Conservation (phyloP, 2,113 vertebrate genomes). For the Sphyrna mokarran region DNA sequence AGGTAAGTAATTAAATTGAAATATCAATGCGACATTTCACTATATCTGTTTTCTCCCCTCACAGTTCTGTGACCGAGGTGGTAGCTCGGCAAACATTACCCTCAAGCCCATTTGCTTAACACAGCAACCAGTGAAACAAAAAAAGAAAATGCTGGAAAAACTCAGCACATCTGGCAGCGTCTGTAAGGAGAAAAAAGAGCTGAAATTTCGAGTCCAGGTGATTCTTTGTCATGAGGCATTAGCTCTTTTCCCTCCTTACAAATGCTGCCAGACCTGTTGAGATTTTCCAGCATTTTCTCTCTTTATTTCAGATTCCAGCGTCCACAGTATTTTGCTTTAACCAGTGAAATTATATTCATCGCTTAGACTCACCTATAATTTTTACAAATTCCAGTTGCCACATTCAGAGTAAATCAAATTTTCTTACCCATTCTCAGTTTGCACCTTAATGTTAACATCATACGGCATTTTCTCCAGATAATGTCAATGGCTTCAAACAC, state of each 20-base stretch:
- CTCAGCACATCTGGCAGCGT: too few relatives aligned
- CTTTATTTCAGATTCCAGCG: too few relatives aligned
- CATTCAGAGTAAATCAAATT: background rate
- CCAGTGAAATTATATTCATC: background rate
- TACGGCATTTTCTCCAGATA: background rate
- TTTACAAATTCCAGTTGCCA: background rate
- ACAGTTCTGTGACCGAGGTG: background rate
- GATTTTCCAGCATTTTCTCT: too few relatives aligned
- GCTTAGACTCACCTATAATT: background rate
- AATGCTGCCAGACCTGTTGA: too few relatives aligned
- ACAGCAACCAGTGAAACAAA: background rate
- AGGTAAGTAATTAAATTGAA: background rate
- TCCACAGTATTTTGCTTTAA: background rate
- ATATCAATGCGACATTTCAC: background rate
- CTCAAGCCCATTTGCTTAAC: background rate
- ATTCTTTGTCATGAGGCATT: too few relatives aligned
- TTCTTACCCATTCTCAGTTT: background rate
- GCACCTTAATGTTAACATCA: background rate
- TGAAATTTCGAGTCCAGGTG: too few relatives aligned
- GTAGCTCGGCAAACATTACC: background rate
- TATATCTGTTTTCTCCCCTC: background rate
- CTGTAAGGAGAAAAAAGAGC: too few relatives aligned
- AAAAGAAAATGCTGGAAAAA: too few relatives aligned
- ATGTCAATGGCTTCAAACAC: background rate
- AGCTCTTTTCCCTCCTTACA: too few relatives aligned